Base-by-base conservation (phyloP, 2,888 invertebrate species). In the Dynastes hyllus region DNA sequence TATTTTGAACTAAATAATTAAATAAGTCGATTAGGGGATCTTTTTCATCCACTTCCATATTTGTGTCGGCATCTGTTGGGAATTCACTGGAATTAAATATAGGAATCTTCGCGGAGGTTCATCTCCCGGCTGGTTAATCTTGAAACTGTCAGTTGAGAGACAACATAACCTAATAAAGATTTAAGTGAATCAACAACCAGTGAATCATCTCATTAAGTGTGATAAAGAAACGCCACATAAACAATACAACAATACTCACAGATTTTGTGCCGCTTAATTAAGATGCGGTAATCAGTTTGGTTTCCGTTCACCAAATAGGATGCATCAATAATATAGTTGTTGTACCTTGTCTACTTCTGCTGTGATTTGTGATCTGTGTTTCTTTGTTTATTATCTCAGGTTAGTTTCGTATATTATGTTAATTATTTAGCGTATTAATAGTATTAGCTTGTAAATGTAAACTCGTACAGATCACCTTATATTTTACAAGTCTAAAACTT, bases 1-100 rank as follows among this genome's bases (percentile, higher is more conserved):
- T 90, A 84, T 92, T 92, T 81, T 91, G 87, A 2, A 92, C 91
- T 81, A 96, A 87, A 85, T 91, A 91, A 84, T 92, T 91, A 79
- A 95, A 58, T 29, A 79, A 58, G 3, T 92, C 91, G 73, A 90
- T 87, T 81, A 91, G 88, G 63, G 91, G 89, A 84, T 89, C 89
- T 11, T 50, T 65, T 22, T 65, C 70, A 29, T 81, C 80, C 22
- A 80, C 76, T 37, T 81, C 81, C 78, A 81, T 79, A 16, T 27
- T 66, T 32, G 22, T 77, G 61, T 53, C 37, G 79, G 73, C 81
- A 79, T 79, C 81, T 80, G 65, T 13, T 5, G 16, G 9, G 4
- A 1, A 16, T 6, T 0, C 3, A 22, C n/a, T 5, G 16, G 16
- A 73, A 63, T 63, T 58, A 51, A 29, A 32, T 8, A 27, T 16